Evolutionary conservation across 2,888 invertebrate genomes (phyloP).

Genomic region (Neoaliturus tenellus): DNA sequence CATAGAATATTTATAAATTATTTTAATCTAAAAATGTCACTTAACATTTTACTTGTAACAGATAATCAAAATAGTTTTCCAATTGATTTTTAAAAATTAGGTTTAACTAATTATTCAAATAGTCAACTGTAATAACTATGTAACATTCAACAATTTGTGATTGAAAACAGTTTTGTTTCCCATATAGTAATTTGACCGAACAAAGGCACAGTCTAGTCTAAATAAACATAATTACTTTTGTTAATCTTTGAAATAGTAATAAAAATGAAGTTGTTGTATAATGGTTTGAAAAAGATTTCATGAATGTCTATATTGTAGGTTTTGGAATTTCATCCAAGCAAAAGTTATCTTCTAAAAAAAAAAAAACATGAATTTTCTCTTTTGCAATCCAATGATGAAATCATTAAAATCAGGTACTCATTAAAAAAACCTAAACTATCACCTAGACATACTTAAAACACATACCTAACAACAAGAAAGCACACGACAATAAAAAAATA

Average conservation of each 20-base stretch:
- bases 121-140: neutral
- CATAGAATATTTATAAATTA: neutral
- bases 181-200: slow-evolving; percentile 15
- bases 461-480: slow-evolving; percentile 4
- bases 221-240: neutral
- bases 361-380: neutral
- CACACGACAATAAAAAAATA: neutral
- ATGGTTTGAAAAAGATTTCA: neutral
- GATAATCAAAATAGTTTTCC: neutral
- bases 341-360: neutral
- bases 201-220: slow-evolving; percentile 44
- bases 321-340: neutral
- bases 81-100: neutral
- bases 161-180: neutral
- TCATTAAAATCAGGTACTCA: slow-evolving; percentile 12
- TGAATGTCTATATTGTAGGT: neutral
- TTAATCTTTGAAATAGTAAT: neutral
- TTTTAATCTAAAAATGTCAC: slow-evolving; percentile 15
- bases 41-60: neutral
- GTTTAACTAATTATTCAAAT: neutral
- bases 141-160: slow-evolving; percentile 16
- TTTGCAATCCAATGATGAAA: neutral
- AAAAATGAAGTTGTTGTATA: neutral
- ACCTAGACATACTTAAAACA: neutral
- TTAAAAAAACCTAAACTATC: slow-evolving; percentile 11